Evolutionary conservation across 1,140 invertebrate species (phyloP).

Genomic region (Olivierus martensii): DNA sequence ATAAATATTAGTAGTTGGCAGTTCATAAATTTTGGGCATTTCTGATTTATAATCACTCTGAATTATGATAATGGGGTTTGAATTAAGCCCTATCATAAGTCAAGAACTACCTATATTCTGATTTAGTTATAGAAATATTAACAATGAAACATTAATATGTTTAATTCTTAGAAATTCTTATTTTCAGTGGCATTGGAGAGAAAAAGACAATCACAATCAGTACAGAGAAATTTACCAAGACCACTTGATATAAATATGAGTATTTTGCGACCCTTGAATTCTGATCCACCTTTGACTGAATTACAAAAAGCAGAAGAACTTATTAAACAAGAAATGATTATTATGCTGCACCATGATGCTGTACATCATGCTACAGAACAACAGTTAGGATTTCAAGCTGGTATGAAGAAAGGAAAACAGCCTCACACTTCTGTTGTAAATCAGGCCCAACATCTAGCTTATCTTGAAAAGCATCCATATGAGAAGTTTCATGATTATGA

Average conservation of each 20-base stretch:
- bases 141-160: no score
- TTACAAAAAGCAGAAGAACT: constrained; percentile 89
- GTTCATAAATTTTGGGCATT: no score
- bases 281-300: constrained; percentile 59
- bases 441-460: constrained; percentile 55
- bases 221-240: constrained; percentile 76
- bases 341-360: constrained; percentile 84
- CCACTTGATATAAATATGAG: constrained; percentile 73
- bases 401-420: constrained; percentile 10
- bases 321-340: constrained; percentile 93
- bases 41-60: no score
- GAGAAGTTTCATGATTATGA: constrained; percentile 55
- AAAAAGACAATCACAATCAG: constrained; percentile 65
- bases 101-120: constrained; percentile 9
- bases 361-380: constrained; percentile 32
- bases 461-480: constrained; percentile 75
- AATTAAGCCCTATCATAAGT: no score
- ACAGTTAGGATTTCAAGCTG: constrained; percentile 22
- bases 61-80: no score
- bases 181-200: constrained; percentile 46
- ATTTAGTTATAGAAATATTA: no score
- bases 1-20: no score
- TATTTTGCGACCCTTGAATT: constrained; percentile 52
- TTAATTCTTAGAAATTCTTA: not conserved
- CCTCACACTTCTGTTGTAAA: constrained; percentile 30